These are phyloP conservation scores for Ptilorrhoa leucosticta DNA, from an alignment of 2,113 vertebrate species.

Conservation along the genomic window DNA sequence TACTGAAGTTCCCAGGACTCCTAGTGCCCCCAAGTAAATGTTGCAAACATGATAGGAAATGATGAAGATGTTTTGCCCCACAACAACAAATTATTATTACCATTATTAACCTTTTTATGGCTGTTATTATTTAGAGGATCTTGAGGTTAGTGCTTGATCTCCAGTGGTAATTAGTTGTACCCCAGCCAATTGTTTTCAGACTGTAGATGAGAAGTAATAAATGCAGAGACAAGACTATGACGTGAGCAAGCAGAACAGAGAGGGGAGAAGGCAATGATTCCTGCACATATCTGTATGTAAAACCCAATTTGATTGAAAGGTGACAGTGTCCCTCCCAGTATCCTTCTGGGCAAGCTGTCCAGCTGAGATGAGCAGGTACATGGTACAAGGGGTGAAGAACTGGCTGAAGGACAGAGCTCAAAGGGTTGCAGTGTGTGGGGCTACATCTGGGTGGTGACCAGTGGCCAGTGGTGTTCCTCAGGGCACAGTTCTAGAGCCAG, in stretches of 20 bases:
- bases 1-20: neutral
- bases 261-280: neutral
- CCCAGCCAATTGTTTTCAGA: neutral
- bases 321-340: neutral
- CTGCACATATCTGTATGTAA: neutral
- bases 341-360: neutral
- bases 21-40: neutral
- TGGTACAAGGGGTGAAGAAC: neutral
- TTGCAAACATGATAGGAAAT: neutral
- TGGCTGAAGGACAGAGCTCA: neutral
- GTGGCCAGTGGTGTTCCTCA: neutral
- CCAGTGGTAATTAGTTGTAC: neutral
- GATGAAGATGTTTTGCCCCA: neutral
- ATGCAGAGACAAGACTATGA: neutral
- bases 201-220: neutral
- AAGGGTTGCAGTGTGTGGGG: accelerated
- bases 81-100: neutral
- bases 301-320: neutral
- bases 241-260: neutral
- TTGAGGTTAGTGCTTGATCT: neutral
- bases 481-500: neutral
- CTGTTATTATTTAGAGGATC: neutral
- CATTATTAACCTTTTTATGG: neutral
- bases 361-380: neutral
- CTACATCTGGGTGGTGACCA: neutral